Evolutionary conservation across 2,113 vertebrate species (phyloP).

Genomic region (Piprites chloris): DNA sequence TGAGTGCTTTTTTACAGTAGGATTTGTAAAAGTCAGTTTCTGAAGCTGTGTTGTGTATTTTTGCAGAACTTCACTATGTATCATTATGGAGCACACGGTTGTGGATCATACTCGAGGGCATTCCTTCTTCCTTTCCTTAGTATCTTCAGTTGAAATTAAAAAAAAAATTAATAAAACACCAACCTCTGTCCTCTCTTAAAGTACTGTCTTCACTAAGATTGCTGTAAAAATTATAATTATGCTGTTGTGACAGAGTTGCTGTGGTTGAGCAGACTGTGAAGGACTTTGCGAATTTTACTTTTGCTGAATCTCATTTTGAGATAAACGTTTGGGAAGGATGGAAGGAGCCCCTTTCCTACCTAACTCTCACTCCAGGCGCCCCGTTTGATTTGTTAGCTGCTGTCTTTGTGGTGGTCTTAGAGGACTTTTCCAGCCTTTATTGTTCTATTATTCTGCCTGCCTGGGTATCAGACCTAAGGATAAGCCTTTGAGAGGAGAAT

Average conservation of each 20-base stretch:
- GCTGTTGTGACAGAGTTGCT: not conserved
- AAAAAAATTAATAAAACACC: not conserved
- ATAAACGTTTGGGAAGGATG: not conserved
- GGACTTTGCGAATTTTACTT: not conserved
- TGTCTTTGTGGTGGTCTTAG: not conserved
- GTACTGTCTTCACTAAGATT: not conserved
- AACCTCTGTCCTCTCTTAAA: not conserved
- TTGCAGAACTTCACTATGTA: not conserved
- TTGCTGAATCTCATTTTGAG: not conserved
- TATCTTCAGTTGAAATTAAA: not conserved
- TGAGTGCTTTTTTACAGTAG: not conserved
- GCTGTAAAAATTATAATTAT: not conserved
- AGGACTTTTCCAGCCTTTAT: not conserved
- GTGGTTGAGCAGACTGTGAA: not conserved
- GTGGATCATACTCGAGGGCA: not conserved
- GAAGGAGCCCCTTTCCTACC: not conserved
- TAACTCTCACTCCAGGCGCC: not conserved
- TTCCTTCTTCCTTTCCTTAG: not conserved
- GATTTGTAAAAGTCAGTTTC: not conserved
- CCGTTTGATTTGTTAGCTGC: not conserved
- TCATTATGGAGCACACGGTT: not conserved
- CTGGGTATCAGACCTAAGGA: not conserved
- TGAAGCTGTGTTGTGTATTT: not conserved
- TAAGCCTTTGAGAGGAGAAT: not conserved
- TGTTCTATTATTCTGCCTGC: not conserved